Base-by-base conservation (phyloP, 2,888 invertebrate genomes). In the Sclerodermus sp. region DNA sequence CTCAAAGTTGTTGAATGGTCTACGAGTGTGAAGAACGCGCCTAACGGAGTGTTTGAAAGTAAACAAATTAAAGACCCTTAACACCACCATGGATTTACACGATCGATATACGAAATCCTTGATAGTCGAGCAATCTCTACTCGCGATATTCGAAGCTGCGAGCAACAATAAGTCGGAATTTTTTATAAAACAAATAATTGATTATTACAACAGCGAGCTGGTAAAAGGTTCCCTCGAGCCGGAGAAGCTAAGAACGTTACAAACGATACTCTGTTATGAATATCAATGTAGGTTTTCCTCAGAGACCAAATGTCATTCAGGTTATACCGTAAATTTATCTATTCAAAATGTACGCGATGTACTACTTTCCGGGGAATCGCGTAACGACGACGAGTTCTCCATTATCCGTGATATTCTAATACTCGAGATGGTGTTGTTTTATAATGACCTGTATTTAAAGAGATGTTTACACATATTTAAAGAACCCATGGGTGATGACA, bases 61-160 rank as follows among this genome's bases (percentile, higher is more conserved):
- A n/a, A n/a, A n/a, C n/a, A n/a, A n/a, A n/a, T n/a, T 5, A 8
- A 8, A 8, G 23, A 8, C 8, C 23, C 23, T 23, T 23, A 23
- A n/a, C 32, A 3, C 15, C 16, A 53, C 30, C 29, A 71, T 74
- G 73, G 67, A 71, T 42, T 34, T 66, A n/a, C 73, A 74, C 36
- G 18, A 69, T 39, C 58, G 56, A 40, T 73, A 67, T 31, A 39
- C 59, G 29, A 52, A 50, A 9, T 38, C 58, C 6, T 48, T 66
- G 8, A 60, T 55, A 34, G 31, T 52, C 5, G 64, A 66, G 9
- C 30, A 65, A 1, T 53, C 62, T 9, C 36, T 68, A 23, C 46
- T 73, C 2, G 52, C 10, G n/a, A 55, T 48, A 39, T 38, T 30
- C 30, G 10, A n/a, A n/a, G n/a, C n/a, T n/a, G n/a, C n/a, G n/a